These are phyloP conservation scores for Ivindomyrus marchei DNA, from an alignment of 2,113 vertebrate species.

Conservation along the genomic window DNA sequence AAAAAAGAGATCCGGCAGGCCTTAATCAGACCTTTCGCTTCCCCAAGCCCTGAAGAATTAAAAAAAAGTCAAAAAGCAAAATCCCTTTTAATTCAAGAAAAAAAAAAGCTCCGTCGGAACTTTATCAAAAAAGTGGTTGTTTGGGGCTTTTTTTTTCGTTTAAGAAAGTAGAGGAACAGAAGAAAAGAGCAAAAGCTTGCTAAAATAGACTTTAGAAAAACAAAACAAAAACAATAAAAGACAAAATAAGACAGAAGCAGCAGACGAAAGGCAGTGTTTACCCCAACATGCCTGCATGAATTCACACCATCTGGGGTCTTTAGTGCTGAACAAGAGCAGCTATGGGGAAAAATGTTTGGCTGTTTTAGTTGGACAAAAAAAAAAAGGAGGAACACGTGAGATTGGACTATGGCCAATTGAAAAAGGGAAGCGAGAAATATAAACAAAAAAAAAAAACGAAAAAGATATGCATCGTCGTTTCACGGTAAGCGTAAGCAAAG, in stretches of 20 bases:
- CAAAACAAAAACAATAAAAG: constrained; percentile 2
- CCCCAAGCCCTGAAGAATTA: constrained; percentile 73
- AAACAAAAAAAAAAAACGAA: not conserved
- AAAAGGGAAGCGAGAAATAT: constrained; percentile 18
- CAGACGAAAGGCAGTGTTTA: constrained; percentile 62
- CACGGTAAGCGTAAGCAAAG: constrained; percentile 69
- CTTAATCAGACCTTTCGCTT: constrained; percentile 64
- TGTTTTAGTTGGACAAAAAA: constrained; percentile 78
- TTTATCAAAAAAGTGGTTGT: constrained; percentile 74
- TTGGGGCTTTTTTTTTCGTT: constrained; percentile 68
- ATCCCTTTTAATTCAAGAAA: constrained; percentile 61
- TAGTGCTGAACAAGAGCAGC: constrained; percentile 88
- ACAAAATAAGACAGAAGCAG: constrained; percentile 51
- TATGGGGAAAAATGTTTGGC: constrained; percentile 86
- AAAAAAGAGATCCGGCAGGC: constrained; percentile 62
- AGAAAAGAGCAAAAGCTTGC: constrained; percentile 70
- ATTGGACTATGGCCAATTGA: constrained; percentile 64
- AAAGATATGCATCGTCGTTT: constrained; percentile 62
- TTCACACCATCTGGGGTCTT: constrained; percentile 79
- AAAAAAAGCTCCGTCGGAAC: constrained; percentile 76
- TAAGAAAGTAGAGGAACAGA: constrained; percentile 64
- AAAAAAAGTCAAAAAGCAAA: constrained; percentile 81
- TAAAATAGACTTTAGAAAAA: constrained; percentile 61
- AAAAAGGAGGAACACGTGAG: constrained; percentile 75
- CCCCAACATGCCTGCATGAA: constrained; percentile 81